phyloP scores from a whole-genome alignment of 53 echinoderm and acorn worm species.

The Antedon mediterranea region DNA sequence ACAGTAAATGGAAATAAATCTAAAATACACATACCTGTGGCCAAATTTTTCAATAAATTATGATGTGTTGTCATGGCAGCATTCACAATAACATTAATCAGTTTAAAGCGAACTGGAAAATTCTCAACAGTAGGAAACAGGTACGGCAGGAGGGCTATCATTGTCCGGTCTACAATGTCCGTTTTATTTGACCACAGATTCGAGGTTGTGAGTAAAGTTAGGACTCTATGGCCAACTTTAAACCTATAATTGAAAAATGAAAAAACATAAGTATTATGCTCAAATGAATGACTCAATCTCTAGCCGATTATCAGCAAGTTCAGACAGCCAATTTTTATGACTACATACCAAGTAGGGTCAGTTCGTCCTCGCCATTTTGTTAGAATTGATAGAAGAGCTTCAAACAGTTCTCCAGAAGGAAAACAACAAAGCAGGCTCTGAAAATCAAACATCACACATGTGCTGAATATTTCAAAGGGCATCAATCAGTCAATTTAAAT shows the following conservation, averaged over 20 bases:
- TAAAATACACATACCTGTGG: not conserved
- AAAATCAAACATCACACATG: no score
- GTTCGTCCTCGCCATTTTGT: conserved; percentile 34
- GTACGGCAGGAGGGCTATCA: not conserved
- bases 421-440: conserved; percentile 35
- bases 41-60: not conserved
- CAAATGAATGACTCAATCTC: no score
- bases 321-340: no score
- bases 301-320: no score
- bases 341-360: conserved; percentile 30
- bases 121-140: not conserved
- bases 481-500: no score
- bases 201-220: not conserved
- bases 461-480: no score
- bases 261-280: not conserved
- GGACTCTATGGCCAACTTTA: not conserved
- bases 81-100: not conserved
- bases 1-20: no score
- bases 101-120: not conserved
- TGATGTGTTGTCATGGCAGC: not conserved
- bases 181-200: not conserved
- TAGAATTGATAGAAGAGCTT: conserved; percentile 33
- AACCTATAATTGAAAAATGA: no score
- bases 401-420: conserved; percentile 36
- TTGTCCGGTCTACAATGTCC: not conserved